Conservation (phyloP, 2,797 vertebrate species). For the Otolemur crassicaudatus region DNA sequence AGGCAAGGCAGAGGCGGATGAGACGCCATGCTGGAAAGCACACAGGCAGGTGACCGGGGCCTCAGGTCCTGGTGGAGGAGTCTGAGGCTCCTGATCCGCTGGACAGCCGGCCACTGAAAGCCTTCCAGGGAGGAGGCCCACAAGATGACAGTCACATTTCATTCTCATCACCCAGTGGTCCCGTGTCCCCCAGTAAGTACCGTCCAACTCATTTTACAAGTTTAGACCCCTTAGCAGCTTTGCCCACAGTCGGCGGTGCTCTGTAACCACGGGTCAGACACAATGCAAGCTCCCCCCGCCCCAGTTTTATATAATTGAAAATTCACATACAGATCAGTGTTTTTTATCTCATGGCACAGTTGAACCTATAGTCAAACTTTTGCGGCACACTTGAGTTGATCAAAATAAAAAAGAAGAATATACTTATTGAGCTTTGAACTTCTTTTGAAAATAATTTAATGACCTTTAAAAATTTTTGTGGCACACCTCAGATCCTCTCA, state of each 20-base stretch:
- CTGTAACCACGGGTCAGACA: neutral
- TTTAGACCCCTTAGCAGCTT: neutral
- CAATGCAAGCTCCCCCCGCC: neutral
- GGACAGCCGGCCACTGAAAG: neutral
- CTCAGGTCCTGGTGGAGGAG: neutral
- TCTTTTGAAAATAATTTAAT: too few relatives aligned
- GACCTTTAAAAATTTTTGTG: too few relatives aligned
- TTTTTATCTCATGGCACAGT: too few relatives aligned
- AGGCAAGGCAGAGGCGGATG: rapidly evolving
- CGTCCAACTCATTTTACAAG: neutral
- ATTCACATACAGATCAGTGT: neutral
- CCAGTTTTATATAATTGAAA: neutral
- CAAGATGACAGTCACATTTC: neutral
- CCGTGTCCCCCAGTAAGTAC: neutral
- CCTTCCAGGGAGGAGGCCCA: neutral
- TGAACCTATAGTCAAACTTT: too few relatives aligned
- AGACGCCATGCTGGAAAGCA: neutral
- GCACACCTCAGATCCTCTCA: too few relatives aligned
- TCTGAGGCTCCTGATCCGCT: neutral
- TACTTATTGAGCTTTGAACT: too few relatives aligned
- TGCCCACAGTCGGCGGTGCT: neutral
- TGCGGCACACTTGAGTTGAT: too few relatives aligned
- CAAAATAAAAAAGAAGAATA: too few relatives aligned
- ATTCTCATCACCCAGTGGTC: neutral
- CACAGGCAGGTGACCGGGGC: neutral